Evolutionary conservation across 2,797 vertebrate species (phyloP).

Genomic region (Florisuga fusca): DNA sequence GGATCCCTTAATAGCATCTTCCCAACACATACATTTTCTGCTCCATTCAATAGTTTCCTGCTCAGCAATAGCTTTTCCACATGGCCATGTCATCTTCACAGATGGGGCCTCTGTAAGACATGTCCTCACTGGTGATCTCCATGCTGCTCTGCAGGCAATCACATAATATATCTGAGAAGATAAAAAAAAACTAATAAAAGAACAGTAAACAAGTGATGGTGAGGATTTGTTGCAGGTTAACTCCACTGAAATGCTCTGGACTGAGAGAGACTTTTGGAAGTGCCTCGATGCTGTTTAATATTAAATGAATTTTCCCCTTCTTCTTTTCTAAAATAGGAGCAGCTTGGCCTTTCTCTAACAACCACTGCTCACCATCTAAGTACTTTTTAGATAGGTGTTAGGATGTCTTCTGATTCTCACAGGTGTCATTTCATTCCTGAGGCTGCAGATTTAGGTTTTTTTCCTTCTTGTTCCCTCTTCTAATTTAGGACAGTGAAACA

Average conservation of each 20-base stretch:
- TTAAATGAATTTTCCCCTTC: not conserved
- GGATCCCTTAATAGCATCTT: conserved; percentile 33
- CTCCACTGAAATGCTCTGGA: not conserved
- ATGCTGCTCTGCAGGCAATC: not conserved
- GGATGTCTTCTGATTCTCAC: not conserved
- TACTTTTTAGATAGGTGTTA: not conserved
- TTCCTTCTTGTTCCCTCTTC: not conserved
- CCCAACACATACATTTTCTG: conserved; percentile 48
- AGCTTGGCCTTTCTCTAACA: not conserved
- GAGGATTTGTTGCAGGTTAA: not conserved
- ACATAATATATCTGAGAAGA: not conserved
- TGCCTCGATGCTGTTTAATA: not conserved
- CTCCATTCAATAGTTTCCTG: conserved; percentile 23
- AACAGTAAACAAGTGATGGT: not conserved
- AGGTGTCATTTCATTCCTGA: not conserved
- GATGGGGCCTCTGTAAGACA: not conserved
- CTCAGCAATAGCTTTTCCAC: conserved; percentile 33
- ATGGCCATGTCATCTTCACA: not conserved
- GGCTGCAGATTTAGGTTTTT: not conserved
- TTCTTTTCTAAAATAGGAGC: not conserved
- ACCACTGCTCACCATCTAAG: not conserved
- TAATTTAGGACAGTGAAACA: not conserved
- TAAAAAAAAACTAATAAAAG: not conserved
- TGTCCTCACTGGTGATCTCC: not conserved
- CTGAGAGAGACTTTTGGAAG: not conserved